Conservation (phyloP, 23 tunicate species). For the Ciona savignyi region DNA sequence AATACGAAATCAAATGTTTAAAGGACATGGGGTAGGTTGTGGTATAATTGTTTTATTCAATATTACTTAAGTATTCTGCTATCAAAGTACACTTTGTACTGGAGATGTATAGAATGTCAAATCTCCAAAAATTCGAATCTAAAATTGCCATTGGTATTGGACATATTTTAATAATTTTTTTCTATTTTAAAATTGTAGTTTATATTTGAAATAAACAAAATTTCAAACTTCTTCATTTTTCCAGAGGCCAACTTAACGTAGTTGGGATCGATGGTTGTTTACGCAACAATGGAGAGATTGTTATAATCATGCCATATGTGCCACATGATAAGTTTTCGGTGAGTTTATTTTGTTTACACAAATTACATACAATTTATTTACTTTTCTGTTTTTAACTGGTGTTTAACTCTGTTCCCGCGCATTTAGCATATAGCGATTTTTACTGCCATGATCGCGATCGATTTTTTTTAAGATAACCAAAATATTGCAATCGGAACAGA, state of each 20-base stretch:
- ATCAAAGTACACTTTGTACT: too few relatives aligned
- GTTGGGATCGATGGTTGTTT: constrained; percentile 62
- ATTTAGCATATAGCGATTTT: too few relatives aligned
- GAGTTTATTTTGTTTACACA: not conserved
- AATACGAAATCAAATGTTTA: constrained; percentile 66
- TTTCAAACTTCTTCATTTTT: not conserved
- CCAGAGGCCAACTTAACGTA: constrained; percentile 57
- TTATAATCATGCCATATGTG: constrained; percentile 69
- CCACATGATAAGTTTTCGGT: constrained; percentile 59
- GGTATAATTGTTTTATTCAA: not conserved
- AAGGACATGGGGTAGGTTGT: constrained; percentile 69
- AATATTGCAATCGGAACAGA: too few relatives aligned
- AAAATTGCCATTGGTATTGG: too few relatives aligned
- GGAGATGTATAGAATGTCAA: too few relatives aligned
- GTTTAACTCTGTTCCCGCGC: too few relatives aligned
- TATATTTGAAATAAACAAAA: not conserved
- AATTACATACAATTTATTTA: too few relatives aligned
- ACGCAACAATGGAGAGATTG: constrained; percentile 55
- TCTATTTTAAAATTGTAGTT: not conserved
- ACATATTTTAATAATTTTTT: too few relatives aligned
- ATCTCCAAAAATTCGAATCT: too few relatives aligned
- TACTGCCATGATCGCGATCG: too few relatives aligned
- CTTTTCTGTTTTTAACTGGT: too few relatives aligned
- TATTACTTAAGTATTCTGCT: not conserved
- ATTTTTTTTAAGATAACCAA: too few relatives aligned